Percentiles rank a stretch among this genome's conserved stretches.
Conservation (phyloP, 2,797 vertebrate genomes). For the Mormyrops boulengeri region DNA sequence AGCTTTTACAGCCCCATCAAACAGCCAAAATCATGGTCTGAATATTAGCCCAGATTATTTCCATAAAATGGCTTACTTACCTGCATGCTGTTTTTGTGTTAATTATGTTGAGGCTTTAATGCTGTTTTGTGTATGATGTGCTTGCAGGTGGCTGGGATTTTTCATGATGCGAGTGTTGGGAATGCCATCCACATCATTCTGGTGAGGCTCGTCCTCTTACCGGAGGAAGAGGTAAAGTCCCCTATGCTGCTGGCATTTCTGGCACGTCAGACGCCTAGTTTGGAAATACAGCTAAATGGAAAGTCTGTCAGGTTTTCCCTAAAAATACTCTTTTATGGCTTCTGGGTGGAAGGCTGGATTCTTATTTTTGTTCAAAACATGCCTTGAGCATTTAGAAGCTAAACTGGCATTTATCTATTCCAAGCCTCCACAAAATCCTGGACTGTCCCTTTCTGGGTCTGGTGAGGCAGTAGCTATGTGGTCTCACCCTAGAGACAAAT, state of each 20-base stretch:
- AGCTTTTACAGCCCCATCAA: neutral
- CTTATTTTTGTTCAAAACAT: neutral
- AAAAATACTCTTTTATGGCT: neutral
- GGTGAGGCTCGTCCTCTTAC: conserved; percentile 87
- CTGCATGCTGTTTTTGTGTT: neutral
- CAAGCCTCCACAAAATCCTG: neutral
- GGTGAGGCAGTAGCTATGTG: neutral
- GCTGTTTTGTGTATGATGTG: neutral
- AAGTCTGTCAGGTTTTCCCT: neutral
- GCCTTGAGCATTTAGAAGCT: neutral
- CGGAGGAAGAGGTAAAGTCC: conserved; percentile 83
- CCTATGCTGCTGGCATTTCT: neutral
- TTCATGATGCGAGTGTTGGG: conserved; percentile 91
- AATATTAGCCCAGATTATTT: neutral
- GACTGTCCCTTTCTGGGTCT: neutral
- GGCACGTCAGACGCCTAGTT: neutral
- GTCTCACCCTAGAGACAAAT: neutral
- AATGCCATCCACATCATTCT: conserved; percentile 91
- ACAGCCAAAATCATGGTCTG: neutral
- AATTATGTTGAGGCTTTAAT: neutral
- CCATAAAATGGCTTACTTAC: neutral
- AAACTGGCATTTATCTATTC: neutral
- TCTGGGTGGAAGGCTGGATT: neutral
- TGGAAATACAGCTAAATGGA: neutral
- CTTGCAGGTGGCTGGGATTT: conserved; percentile 83